phyloP scores from a whole-genome alignment of 2,888 invertebrate species.

The Sphecodes monilicornis region DNA sequence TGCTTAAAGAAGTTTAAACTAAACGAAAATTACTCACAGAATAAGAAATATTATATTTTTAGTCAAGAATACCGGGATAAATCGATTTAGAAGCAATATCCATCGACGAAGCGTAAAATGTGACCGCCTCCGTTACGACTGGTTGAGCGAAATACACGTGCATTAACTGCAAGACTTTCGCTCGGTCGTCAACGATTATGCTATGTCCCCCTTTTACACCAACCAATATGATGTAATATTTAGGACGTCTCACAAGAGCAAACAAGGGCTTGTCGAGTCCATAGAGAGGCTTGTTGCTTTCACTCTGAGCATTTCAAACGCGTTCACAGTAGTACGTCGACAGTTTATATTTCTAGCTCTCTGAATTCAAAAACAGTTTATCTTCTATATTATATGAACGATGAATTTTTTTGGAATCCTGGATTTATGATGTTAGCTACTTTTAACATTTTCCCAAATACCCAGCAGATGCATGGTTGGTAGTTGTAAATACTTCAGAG shows the following conservation, averaged over 20 bases:
- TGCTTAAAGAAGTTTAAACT: background rate
- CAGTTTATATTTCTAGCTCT: background rate
- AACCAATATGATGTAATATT: slow-evolving; percentile 37
- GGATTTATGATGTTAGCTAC: background rate
- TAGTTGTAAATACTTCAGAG: background rate
- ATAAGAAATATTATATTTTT: too few relatives aligned
- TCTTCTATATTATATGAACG: background rate
- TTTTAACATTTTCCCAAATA: background rate
- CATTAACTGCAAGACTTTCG: slow-evolving; percentile 36
- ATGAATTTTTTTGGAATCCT: background rate
- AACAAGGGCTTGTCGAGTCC: background rate
- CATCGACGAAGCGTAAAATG: background rate
- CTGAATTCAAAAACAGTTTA: background rate
- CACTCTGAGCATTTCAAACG: slow-evolving; percentile 15
- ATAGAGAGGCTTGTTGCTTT: slow-evolving; percentile 29
- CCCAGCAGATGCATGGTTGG: background rate
- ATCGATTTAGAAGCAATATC: background rate
- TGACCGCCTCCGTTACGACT: background rate
- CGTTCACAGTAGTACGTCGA: background rate
- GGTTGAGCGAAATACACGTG: background rate
- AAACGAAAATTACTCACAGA: background rate
- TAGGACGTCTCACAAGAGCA: background rate
- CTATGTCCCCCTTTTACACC: slow-evolving; percentile 26
- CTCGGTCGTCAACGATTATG: slow-evolving; percentile 12
- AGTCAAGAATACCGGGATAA: background rate